Evolutionary conservation across 2,888 invertebrate species (phyloP).

Genomic region (Homarus gammarus): DNA sequence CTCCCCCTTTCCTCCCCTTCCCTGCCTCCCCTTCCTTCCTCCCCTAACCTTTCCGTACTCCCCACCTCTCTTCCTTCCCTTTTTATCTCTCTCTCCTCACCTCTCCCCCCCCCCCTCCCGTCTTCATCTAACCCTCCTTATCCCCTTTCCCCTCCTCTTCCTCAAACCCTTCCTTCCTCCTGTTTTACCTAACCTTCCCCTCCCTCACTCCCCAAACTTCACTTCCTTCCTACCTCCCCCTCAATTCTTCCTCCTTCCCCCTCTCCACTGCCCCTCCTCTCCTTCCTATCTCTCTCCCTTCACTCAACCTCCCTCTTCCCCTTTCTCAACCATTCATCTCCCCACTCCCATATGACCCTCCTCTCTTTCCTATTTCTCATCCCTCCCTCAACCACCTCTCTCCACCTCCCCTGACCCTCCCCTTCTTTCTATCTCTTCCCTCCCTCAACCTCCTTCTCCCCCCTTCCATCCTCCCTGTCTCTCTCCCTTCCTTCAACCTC

Average conservation of each 20-base stretch:
- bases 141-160: too few relatives aligned
- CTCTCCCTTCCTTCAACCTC: too few relatives aligned
- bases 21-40: not conserved
- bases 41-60: not conserved
- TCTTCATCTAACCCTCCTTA: not conserved
- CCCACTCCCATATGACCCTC: too few relatives aligned
- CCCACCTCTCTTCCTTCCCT: not conserved
- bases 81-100: too few relatives aligned
- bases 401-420: not conserved
- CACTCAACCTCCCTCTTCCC: too few relatives aligned
- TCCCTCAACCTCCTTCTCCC: too few relatives aligned
- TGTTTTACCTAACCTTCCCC: too few relatives aligned
- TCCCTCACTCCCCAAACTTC: not conserved
- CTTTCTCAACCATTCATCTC: too few relatives aligned
- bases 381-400: not conserved
- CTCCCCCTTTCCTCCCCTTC: not conserved
- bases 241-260: not conserved
- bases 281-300: not conserved
- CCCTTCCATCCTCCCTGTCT: too few relatives aligned
- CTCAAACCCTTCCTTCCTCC: not conserved
- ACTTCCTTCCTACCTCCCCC: not conserved
- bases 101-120: not conserved
- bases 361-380: too few relatives aligned
- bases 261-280: not conserved
- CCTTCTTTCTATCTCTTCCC: not conserved